Percentiles rank a stretch among this genome's conserved stretches.
Conservation (phyloP, 2,888 invertebrate species). For the Scaptomyza reducta region DNA sequence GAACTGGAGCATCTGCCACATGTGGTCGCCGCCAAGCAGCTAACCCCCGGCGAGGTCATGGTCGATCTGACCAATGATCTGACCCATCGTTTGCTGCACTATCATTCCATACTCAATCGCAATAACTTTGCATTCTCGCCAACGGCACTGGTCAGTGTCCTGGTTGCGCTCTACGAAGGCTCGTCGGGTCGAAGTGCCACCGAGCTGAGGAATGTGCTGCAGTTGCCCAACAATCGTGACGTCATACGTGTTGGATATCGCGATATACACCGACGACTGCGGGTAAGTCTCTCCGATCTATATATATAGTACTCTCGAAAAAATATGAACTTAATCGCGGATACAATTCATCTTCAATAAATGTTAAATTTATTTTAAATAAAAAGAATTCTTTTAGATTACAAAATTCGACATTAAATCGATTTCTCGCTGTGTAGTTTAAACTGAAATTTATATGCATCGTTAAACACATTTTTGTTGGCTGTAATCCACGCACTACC, state of each 20-base stretch:
- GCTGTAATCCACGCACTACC: constrained; percentile 14
- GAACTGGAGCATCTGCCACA: constrained; percentile 58
- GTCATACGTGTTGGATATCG: constrained; percentile 91
- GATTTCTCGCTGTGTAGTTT: background rate
- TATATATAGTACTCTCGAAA: no score
- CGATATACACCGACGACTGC: constrained; percentile 92
- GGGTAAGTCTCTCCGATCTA: constrained; percentile 85
- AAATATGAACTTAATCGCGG: background rate
- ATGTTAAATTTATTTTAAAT: background rate
- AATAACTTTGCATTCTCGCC: constrained; percentile 94
- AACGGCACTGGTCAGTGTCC: constrained; percentile 91
- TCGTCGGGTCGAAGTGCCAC: constrained; percentile 89
- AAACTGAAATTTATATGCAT: constrained; percentile 61
- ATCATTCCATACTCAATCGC: constrained; percentile 89
- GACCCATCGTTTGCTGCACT: constrained; percentile 88
- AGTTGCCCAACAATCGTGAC: constrained; percentile 90
- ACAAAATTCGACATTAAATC: background rate
- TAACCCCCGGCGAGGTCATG: constrained; percentile 89
- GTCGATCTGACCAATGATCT: constrained; percentile 92
- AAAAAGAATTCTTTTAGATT: background rate
- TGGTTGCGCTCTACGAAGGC: constrained; percentile 92
- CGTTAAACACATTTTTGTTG: constrained; percentile 52
- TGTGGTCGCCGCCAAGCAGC: constrained; percentile 63
- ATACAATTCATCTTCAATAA: background rate
- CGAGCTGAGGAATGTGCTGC: constrained; percentile 89